Base-by-base conservation (phyloP, 2,888 invertebrate genomes). In the Abrostola tripartita region DNA sequence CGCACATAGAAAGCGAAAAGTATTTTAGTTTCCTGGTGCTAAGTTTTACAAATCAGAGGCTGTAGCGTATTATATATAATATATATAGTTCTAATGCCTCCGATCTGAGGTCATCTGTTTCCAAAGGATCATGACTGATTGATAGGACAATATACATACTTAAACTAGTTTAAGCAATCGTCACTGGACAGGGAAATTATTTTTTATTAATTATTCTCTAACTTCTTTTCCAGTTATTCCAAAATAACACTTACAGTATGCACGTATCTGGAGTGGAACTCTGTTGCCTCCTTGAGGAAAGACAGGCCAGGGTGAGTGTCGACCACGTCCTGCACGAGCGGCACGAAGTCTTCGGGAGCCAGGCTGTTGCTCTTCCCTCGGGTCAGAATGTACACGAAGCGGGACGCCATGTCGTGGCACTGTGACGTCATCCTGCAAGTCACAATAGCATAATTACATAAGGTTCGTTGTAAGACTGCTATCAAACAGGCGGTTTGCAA, bases 191-290 rank as follows among this genome's bases (percentile, higher is more conserved):
- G 10, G 9, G 40, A 40, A 40, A 11, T 9, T 40, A n/a, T n/a
- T n/a, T n/a, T n/a, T n/a, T n/a, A n/a, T n/a, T n/a, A n/a, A n/a
- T n/a, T n/a, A 40, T 24, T 24, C 24, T 24, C 1, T 4, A 24
- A 24, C 24, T 24, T 24, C 24, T 24, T 24, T 4, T 24, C 4
- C 24, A 24, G 24, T 58, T 50, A 49, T 51, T 47, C 2, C 8
- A 7, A 42, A 36, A 9, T 37, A 14, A 6, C 14, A 88, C 93
- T 91, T 86, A 98, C 99, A 89, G 99, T 99, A 92, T 99, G 99
- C 81, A 99, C 98, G 90, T 99, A 99, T 95, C 99, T 96, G 70
- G 99, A 99, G 95, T 99, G 99, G 95, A 99, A 99, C 95, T 99
- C 99, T 0, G 98, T 98, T 65, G 99, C 99, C 90, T 99, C 99